These are phyloP conservation scores for Oryzias dopingdopingensis DNA, from an alignment of 2,797 vertebrate species.

Conservation along the genomic window DNA sequence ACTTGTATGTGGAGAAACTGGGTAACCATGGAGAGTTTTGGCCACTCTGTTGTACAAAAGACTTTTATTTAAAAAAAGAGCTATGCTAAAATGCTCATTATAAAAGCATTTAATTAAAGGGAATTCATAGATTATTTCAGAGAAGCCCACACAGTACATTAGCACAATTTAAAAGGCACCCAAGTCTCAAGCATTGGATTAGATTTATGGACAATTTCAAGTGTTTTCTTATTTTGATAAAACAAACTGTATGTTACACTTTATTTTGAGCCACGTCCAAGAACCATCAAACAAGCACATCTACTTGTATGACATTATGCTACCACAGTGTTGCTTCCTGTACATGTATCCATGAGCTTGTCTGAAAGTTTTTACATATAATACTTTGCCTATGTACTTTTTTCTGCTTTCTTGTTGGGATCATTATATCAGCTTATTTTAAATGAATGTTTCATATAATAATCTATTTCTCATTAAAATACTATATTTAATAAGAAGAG, in stretches of 20 bases:
- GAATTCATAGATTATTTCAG: conserved; percentile 58
- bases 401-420: conserved; percentile 80
- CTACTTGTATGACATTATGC: conserved; percentile 61
- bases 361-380: conserved; percentile 77
- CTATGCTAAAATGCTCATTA: conserved; percentile 65
- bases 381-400: conserved; percentile 80
- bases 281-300: conserved; percentile 76
- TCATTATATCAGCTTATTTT: conserved; percentile 83
- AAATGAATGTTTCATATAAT: conserved; percentile 89
- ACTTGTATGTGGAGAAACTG: conserved; percentile 67
- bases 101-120: conserved; percentile 52
- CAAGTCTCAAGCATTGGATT: conserved; percentile 60
- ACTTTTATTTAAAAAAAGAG: conserved; percentile 73
- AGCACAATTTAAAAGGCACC: conserved; percentile 71
- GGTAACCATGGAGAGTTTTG: conserved; percentile 42
- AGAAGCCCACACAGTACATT: conserved; percentile 55
- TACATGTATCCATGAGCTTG: conserved; percentile 72
- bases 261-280: conserved; percentile 64
- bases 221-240: conserved; percentile 65
- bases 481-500: conserved; percentile 86
- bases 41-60: conserved; percentile 65
- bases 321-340: conserved; percentile 70
- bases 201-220: conserved; percentile 63
- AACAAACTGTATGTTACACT: conserved; percentile 58
- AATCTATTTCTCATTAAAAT: conserved; percentile 88